Conservation (phyloP, 2,888 invertebrate species). For the Polyommatus icarus region DNA sequence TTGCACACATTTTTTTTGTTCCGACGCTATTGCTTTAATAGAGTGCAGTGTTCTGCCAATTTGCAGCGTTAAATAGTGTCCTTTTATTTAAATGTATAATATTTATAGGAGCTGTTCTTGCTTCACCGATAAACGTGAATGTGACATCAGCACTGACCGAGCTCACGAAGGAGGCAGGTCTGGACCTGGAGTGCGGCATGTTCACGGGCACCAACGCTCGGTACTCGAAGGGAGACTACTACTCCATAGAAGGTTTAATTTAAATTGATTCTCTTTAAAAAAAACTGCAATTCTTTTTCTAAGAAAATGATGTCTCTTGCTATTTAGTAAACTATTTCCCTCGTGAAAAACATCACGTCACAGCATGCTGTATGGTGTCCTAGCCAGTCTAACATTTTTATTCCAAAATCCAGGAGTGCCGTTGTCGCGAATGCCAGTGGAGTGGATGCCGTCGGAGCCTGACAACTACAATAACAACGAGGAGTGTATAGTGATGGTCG, state of each 20-base stretch:
- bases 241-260: constrained; percentile 22
- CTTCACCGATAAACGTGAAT: constrained; percentile 15
- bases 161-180: not conserved
- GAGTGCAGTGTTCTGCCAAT: no score
- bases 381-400: not conserved
- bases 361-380: not conserved
- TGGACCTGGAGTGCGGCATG: not conserved
- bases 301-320: no score
- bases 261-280: no score
- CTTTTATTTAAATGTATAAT: no score
- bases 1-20: no score
- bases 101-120: constrained; percentile 23
- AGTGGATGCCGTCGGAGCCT: constrained; percentile 21
- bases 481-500: constrained; percentile 5
- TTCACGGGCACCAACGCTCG: constrained; percentile 13
- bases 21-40: no score
- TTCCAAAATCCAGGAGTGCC: constrained; percentile 4
- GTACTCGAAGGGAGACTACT: constrained; percentile 17
- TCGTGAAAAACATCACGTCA: not conserved
- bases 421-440: constrained; percentile 21
- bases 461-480: constrained; percentile 1
- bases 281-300: no score
- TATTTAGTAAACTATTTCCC: not conserved
- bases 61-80: not conserved
- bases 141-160: not conserved